A percentile compares a stretch with the other conserved stretches of the same genome.
phyloP scores from a whole-genome alignment of 1,140 invertebrate species.

The Cataglyphis hispanica region DNA sequence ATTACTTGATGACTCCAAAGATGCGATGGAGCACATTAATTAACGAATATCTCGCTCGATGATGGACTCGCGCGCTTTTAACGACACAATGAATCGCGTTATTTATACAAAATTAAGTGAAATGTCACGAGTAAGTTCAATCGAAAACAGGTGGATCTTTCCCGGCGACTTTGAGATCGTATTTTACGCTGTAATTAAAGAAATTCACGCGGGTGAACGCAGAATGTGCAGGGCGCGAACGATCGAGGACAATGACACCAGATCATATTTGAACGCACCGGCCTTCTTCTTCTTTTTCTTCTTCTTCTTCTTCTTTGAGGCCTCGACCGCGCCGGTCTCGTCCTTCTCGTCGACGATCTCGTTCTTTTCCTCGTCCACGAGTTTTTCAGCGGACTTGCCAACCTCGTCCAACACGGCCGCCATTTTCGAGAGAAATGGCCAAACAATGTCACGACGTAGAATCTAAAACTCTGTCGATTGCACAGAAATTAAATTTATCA shows the following conservation, averaged over 20 bases:
- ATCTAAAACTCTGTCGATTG: not conserved
- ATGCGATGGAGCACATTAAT: too few species aligned
- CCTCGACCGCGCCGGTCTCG: slow-evolving; percentile 87
- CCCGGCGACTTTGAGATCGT: not conserved
- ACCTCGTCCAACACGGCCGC: slow-evolving; percentile 87
- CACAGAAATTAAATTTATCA: not conserved
- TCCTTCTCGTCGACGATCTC: slow-evolving; percentile 86
- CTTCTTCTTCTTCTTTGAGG: slow-evolving; percentile 91
- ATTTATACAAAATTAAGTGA: not conserved
- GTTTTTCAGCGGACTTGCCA: slow-evolving; percentile 85
- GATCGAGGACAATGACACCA: slow-evolving; percentile 15
- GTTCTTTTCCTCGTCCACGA: slow-evolving; percentile 84
- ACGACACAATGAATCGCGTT: not conserved
- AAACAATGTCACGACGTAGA: not conserved
- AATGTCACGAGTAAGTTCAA: not conserved
- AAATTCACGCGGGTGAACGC: not conserved
- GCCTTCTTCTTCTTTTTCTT: slow-evolving; percentile 92
- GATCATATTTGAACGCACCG: slow-evolving; percentile 82
- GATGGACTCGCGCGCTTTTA: not conserved
- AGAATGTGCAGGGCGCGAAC: not conserved
- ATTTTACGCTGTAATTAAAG: not conserved
- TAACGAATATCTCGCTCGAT: too few species aligned
- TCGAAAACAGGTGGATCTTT: not conserved
- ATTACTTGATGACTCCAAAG: too few species aligned
- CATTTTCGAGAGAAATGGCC: slow-evolving; percentile 82